Percentiles rank a stretch among this genome's conserved stretches.
phyloP scores from a whole-genome alignment of 2,113 vertebrate genomes.

The Charadrius vociferus region DNA sequence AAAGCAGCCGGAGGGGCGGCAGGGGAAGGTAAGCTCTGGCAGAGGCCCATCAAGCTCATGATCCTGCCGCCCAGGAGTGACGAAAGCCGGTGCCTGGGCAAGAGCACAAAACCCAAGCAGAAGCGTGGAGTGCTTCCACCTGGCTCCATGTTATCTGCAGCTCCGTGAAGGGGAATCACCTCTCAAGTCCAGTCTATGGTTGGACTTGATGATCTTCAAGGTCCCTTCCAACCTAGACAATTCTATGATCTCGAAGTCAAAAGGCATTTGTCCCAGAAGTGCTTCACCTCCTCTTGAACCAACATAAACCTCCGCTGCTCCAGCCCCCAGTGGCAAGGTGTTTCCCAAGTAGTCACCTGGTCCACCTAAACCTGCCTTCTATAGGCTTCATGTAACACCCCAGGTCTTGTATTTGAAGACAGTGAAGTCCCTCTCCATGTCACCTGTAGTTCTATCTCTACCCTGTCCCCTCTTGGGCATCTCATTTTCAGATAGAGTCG shows the following conservation, averaged over 20 bases:
- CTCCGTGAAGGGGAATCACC: neutral
- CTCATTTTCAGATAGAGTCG: neutral
- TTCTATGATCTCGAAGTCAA: neutral
- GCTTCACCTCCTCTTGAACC: neutral
- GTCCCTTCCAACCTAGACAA: no score
- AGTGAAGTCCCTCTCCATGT: neutral
- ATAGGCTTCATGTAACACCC: neutral
- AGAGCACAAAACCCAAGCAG: neutral
- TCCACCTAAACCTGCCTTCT: neutral
- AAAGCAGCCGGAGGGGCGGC: neutral
- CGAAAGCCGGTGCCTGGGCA: neutral
- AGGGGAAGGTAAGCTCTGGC: neutral
- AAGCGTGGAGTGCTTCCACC: neutral
- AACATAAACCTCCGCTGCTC: neutral
- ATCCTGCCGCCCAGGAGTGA: neutral
- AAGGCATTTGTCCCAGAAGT: neutral
- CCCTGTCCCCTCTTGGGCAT: neutral
- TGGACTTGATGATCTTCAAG: no score
- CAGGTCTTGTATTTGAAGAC: neutral
- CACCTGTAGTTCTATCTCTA: neutral
- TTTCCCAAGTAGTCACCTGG: neutral
- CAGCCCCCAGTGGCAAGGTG: neutral
- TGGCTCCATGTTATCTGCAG: neutral
- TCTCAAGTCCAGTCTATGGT: no score
- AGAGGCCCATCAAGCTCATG: neutral